phyloP scores from a whole-genome alignment of 2,113 vertebrate species.

The Eclectus roratus region DNA sequence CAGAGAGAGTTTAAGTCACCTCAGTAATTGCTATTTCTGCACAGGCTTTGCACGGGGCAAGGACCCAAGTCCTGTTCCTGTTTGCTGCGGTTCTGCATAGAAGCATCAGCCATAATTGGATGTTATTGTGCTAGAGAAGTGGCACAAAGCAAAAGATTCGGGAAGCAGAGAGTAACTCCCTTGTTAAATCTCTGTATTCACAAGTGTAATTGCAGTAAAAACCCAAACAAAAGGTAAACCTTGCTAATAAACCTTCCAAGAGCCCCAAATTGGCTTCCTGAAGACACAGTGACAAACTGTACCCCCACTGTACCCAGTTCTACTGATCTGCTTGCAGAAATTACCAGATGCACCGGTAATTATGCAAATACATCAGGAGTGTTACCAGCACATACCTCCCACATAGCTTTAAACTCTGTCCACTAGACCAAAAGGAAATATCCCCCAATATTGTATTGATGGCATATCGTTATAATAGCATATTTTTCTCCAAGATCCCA shows the following conservation, averaged over 20 bases:
- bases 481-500: background rate
- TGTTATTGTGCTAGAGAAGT: background rate
- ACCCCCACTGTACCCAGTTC: background rate
- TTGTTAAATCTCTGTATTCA: background rate
- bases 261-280: background rate
- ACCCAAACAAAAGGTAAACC: background rate
- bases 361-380: background rate
- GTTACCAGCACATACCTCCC: background rate
- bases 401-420: background rate
- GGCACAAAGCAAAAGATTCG: background rate
- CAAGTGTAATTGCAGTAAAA: background rate
- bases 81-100: background rate
- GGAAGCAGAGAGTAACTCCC: background rate
- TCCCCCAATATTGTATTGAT: background rate
- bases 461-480: background rate
- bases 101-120: background rate
- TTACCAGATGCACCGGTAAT: background rate
- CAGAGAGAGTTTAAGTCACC: background rate
- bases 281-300: background rate
- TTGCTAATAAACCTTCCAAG: background rate
- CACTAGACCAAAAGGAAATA: background rate
- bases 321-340: background rate
- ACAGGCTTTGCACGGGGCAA: background rate
- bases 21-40: background rate
- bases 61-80: background rate